phyloP scores from a whole-genome alignment of 2,113 vertebrate genomes.

The Oceanodroma tethys region DNA sequence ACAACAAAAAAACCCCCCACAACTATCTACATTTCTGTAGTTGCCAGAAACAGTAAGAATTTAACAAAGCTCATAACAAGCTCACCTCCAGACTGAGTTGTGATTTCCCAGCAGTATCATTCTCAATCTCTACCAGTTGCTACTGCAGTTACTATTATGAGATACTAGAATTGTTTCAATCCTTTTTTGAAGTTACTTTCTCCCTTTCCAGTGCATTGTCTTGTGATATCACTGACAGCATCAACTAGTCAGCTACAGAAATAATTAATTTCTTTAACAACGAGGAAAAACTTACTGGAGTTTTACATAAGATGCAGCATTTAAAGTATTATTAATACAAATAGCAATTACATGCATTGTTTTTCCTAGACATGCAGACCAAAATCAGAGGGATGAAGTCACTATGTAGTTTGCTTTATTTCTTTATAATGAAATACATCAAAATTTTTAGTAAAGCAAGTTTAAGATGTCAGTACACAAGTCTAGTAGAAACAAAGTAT shows the following conservation, averaged over 20 bases:
- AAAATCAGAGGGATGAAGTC: background rate
- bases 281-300: no score
- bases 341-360: background rate
- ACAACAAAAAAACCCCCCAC: background rate
- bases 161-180: background rate
- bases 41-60: background rate
- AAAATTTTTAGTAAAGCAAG: background rate
- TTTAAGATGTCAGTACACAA: background rate
- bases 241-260: no score
- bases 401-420: background rate
- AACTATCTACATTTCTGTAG: background rate
- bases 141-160: background rate
- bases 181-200: no score
- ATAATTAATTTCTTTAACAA: no score
- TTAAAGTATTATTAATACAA: no score
- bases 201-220: no score
- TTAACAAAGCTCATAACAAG: background rate
- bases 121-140: background rate
- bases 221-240: no score
- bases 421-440: background rate
- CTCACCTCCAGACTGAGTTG: background rate
- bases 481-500: no score
- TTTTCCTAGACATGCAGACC: background rate
- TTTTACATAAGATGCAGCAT: no score
- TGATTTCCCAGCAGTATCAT: background rate